Conservation (phyloP, 2,113 vertebrate genomes). For the Cephalopterus ornatus region DNA sequence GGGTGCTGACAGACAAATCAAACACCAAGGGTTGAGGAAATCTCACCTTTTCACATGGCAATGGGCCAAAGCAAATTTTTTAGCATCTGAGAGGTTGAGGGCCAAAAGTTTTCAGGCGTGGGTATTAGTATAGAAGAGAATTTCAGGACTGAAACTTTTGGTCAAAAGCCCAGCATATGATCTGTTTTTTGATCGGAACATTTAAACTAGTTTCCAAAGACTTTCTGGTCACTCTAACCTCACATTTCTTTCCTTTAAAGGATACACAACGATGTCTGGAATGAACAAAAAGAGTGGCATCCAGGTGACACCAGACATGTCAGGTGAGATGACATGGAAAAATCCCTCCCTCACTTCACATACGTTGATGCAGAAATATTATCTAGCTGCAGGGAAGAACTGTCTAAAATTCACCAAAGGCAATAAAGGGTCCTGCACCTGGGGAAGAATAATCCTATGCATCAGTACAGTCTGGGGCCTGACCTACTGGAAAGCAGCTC, state of each 20-base stretch:
- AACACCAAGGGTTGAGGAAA: no score
- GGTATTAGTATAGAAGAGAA: neutral
- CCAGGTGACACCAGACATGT: neutral
- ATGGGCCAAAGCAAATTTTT: neutral
- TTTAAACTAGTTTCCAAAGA: neutral
- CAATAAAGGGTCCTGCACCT: neutral
- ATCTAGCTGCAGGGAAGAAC: neutral
- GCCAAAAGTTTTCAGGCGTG: neutral
- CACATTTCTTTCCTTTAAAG: neutral
- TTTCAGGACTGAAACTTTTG: neutral
- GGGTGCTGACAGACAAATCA: no score
- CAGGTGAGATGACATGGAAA: neutral
- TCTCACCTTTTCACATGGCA: no score
- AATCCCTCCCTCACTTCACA: neutral
- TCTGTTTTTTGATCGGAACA: neutral
- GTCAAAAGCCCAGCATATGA: neutral
- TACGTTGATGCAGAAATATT: neutral
- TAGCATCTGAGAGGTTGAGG: neutral
- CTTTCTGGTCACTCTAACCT: neutral
- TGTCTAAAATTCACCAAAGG: neutral
- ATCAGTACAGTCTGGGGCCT: no score
- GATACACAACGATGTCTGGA: neutral
- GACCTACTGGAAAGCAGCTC: no score
- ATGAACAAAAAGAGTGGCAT: neutral
- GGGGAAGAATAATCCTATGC: no score